phyloP scores from a whole-genome alignment of 2,113 vertebrate genomes.

The Indicator indicator region DNA sequence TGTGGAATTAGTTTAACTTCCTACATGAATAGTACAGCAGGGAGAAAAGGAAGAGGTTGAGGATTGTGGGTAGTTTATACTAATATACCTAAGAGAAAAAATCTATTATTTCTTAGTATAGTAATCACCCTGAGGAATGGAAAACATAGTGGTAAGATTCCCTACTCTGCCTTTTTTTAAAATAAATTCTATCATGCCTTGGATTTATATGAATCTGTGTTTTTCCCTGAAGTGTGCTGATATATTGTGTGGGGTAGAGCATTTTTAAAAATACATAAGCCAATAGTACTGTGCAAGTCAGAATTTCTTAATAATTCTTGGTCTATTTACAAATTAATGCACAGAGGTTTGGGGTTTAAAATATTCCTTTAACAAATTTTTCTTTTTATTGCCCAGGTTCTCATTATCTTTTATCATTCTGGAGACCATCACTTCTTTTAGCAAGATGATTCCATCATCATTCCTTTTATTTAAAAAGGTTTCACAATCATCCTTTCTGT shows the following conservation, averaged over 20 bases:
- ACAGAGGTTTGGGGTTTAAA: not conserved
- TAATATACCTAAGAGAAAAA: constrained; percentile 14
- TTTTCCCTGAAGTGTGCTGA: not conserved
- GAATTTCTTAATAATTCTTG: not conserved
- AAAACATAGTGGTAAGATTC: not conserved
- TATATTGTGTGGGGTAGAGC: not conserved
- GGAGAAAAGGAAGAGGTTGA: not conserved
- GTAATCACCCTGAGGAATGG: not conserved
- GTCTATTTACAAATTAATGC: not conserved
- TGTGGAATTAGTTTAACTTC: not conserved
- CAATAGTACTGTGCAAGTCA: not conserved
- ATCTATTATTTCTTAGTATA: not conserved
- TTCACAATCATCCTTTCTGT: not conserved
- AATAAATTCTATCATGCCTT: not conserved
- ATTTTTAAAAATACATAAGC: not conserved
- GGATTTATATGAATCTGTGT: not conserved
- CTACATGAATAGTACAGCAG: not conserved
- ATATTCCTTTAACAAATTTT: not conserved
- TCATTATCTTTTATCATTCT: not conserved
- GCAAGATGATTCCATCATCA: not conserved
- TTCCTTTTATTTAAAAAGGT: not conserved
- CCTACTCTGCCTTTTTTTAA: not conserved
- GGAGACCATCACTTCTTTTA: not conserved
- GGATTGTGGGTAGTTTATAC: not conserved
- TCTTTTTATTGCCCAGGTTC: not conserved